phyloP scores from a whole-genome alignment of 2,888 invertebrate genomes.

The Mythimna vitellina region DNA sequence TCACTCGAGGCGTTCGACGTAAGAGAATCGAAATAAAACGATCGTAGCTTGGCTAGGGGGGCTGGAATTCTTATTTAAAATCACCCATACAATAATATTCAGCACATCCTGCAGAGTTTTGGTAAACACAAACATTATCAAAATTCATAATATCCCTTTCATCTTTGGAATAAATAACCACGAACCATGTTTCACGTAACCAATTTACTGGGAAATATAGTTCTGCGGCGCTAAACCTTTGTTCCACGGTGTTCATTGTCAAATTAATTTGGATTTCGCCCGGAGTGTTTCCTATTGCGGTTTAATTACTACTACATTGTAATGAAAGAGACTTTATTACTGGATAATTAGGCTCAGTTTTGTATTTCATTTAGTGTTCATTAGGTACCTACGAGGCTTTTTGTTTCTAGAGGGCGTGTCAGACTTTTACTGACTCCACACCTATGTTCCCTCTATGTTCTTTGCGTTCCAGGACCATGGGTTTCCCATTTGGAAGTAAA shows the following conservation, averaged over 20 bases:
- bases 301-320: conserved; percentile 22
- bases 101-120: neutral
- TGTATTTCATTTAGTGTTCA: neutral
- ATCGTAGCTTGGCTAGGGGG: too few relatives aligned
- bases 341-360: conserved; percentile 18
- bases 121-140: neutral
- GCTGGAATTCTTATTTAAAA: neutral
- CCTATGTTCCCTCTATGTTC: too few relatives aligned
- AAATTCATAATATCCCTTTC: conserved; percentile 14
- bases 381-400: too few relatives aligned
- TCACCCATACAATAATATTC: too few relatives aligned
- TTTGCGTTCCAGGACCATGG: too few relatives aligned
- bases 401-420: too few relatives aligned
- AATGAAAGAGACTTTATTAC: conserved; percentile 19
- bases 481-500: too few relatives aligned
- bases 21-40: too few relatives aligned
- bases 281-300: conserved; percentile 14
- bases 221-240: conserved; percentile 24
- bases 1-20: too few relatives aligned
- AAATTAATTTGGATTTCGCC: conserved; percentile 39
- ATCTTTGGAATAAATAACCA: neutral
- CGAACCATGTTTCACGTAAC: conserved; percentile 5
- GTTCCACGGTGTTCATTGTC: conserved; percentile 24
- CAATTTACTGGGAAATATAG: conserved; percentile 20
- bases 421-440: too few relatives aligned